Conservation (phyloP, 2,113 vertebrate species). For the Chaetops frenatus region DNA sequence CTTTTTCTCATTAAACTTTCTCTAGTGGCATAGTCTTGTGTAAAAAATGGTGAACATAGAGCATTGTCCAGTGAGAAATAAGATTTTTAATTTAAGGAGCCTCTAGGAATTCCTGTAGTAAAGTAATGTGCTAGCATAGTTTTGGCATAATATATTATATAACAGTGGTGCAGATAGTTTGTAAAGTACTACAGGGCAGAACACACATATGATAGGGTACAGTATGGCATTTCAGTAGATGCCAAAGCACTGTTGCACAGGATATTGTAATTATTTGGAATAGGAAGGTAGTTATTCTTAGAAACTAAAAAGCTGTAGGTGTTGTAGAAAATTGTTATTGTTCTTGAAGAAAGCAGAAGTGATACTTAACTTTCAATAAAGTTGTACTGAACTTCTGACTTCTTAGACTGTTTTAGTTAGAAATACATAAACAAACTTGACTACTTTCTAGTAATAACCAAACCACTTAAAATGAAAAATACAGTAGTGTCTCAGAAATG, state of each 20-base stretch:
- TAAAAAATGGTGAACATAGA: neutral
- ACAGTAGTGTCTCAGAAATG: neutral
- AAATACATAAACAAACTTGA: neutral
- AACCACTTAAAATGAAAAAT: neutral
- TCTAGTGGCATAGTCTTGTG: neutral
- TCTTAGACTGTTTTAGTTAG: neutral
- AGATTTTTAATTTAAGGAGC: neutral
- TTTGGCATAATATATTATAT: neutral
- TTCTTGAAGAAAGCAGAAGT: conserved; percentile 38
- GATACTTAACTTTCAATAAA: neutral
- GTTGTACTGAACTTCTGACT: neutral
- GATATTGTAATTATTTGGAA: neutral
- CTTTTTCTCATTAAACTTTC: neutral
- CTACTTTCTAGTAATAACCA: conserved; percentile 17
- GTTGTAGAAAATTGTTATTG: neutral
- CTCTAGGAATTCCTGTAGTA: neutral
- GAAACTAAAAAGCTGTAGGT: neutral
- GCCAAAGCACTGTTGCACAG: neutral
- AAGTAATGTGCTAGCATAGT: neutral
- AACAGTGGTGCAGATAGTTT: neutral
- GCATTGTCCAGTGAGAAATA: neutral
- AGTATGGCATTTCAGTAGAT: neutral
- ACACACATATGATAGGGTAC: neutral
- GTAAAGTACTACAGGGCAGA: neutral
- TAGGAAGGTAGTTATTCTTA: neutral